Evolutionary conservation across 2,888 invertebrate genomes (phyloP).

Genomic region (Cartodere bifasciata): DNA sequence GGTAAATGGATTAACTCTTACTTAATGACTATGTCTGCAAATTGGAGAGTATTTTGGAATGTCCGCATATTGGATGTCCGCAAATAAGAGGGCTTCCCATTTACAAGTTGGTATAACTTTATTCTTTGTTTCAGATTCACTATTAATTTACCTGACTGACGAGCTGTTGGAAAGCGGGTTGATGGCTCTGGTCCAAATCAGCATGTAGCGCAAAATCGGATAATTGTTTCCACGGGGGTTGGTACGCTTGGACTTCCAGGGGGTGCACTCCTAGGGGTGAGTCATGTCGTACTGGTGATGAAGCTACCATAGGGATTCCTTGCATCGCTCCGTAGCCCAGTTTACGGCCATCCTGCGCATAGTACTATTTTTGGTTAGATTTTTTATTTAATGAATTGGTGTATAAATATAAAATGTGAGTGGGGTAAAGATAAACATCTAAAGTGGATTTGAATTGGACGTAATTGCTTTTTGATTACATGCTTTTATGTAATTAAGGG

Average conservation of each 20-base stretch:
- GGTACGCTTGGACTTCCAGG: conserved; percentile 84
- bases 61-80: too few relatives aligned
- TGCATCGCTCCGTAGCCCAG: conserved; percentile 90
- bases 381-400: too few relatives aligned
- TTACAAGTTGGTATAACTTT: too few relatives aligned
- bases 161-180: conserved; percentile 91
- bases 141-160: conserved; percentile 70
- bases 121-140: neutral
- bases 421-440: too few relatives aligned
- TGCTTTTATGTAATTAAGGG: too few relatives aligned
- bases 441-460: too few relatives aligned
- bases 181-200: conserved; percentile 78
- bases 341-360: conserved; percentile 81
- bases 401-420: too few relatives aligned
- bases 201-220: conserved; percentile 92
- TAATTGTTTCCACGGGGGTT: conserved; percentile 94
- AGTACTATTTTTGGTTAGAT: conserved; percentile 38
- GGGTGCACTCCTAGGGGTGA: conserved; percentile 76
- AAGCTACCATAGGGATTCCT: conserved; percentile 95
- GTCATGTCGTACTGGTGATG: conserved; percentile 84
- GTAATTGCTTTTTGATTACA: too few relatives aligned
- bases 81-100: too few relatives aligned
- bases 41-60: too few relatives aligned
- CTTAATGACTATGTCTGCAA: too few relatives aligned
- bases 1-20: too few relatives aligned